Base-by-base conservation (phyloP, 2,113 vertebrate genomes). In the Axis porcinus region DNA sequence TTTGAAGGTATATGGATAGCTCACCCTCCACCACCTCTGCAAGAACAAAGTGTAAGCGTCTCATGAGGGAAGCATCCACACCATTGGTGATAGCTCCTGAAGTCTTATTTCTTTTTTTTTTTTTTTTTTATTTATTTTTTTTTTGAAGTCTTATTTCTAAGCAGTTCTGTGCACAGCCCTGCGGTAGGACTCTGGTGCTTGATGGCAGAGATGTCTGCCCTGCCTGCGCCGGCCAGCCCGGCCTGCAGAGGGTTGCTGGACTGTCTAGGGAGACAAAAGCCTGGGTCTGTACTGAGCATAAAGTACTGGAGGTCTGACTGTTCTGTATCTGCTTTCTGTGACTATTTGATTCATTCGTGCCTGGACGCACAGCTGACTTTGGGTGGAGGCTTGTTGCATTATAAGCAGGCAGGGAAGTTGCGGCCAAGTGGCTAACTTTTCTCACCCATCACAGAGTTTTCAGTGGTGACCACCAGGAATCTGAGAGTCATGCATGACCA, bases 281-380 rank as follows among this genome's bases (percentile, higher is more conserved):
- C 23, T 0, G 0, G 43, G 30, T 76, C 89, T 7, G 19, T 23
- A 58, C 2, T 11, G 7, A 50, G 30, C 6, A 11, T 28, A 17
- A 60, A 36, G 43, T 13, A 28, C 23, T 54, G 50, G 79, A 28
- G 7, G 33, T 14, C 11, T 17, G 9, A 50, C 27, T 4, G 9
- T 8, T 33, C 19, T 1, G 0, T 23, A 52, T 13, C 86, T 89
- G 50, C 43, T 36, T 47, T 12, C 19, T 6, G 2, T n/a, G 30
- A n/a, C 54, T n/a, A 57, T 84, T 27, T 30, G 11, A 79, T 16
- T 27, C 28, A 84, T 27, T 9, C 14, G 0, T 8, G 36, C 33
- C 52, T 2, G 9, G 16, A 1, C 0, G 0, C 1, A 17, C 6
- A 3, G 52, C 36, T n/a, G 12, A 16, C 30, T 25, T 9, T 1